Evolutionary conservation across 2,797 vertebrate genomes (phyloP).

Genomic region (Dipus sagitta): DNA sequence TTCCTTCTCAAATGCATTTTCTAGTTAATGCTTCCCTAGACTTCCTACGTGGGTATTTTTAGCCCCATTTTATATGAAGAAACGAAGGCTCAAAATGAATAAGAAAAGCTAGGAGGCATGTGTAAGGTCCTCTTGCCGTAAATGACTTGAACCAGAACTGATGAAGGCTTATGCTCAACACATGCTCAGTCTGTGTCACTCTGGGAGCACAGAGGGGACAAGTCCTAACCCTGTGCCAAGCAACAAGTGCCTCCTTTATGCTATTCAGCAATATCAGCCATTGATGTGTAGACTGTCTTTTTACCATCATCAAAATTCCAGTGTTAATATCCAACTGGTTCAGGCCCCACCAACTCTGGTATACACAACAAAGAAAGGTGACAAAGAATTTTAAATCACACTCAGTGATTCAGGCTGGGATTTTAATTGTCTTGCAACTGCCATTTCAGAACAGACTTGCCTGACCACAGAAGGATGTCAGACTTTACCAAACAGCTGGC

Average conservation of each 20-base stretch:
- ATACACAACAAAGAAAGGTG: not conserved
- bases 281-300: not conserved
- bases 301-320: not conserved
- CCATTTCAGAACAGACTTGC: constrained; percentile 18
- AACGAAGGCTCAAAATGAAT: not conserved
- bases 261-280: not conserved
- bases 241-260: not conserved
- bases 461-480: constrained; percentile 28
- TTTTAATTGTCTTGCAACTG: constrained; percentile 29
- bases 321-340: not conserved
- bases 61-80: not conserved
- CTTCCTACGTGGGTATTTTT: not conserved
- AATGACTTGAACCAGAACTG: constrained; percentile 14
- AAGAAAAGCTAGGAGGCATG: not conserved
- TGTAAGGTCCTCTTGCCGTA: not conserved
- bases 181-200: not conserved
- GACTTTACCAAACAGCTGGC: constrained; percentile 63
- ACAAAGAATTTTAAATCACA: constrained; percentile 34
- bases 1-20: not conserved
- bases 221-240: not conserved
- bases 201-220: not conserved
- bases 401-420: not conserved
- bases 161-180: not conserved
- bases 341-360: fast-evolving
- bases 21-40: not conserved